phyloP scores from a whole-genome alignment of 2,113 vertebrate genomes.

The Echinops telfairi region DNA sequence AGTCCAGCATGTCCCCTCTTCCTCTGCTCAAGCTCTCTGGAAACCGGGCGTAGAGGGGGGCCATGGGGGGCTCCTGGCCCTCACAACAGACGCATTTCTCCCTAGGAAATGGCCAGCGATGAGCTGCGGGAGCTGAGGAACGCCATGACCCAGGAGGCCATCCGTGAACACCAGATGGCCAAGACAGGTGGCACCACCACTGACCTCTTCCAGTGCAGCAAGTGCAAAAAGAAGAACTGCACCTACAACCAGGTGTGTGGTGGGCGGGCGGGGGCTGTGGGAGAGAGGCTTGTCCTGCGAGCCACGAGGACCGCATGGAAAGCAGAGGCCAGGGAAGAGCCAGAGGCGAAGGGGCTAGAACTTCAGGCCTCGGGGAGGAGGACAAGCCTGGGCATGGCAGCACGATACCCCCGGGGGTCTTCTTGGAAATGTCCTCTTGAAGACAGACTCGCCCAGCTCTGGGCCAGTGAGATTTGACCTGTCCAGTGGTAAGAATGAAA shows the following conservation, averaged over 20 bases:
- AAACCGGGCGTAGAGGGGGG: background rate
- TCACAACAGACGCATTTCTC: conserved; percentile 10
- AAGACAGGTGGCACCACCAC: conserved; percentile 96
- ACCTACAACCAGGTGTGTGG: conserved; percentile 93
- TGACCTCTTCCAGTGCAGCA: conserved; percentile 96
- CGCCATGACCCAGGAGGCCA: conserved; percentile 96
- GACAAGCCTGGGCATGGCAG: background rate
- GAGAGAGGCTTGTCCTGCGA: background rate
- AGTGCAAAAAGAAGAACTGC: conserved; percentile 98
- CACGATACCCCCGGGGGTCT: background rate
- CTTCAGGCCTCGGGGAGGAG: background rate
- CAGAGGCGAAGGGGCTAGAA: too few species aligned
- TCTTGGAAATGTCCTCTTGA: background rate
- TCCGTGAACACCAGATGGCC: conserved; percentile 99
- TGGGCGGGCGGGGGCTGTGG: fast-evolving
- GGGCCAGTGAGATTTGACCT: background rate
- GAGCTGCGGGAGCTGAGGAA: conserved; percentile 96
- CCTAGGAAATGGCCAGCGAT: conserved; percentile 98
- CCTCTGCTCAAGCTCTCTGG: background rate
- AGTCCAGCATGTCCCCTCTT: background rate
- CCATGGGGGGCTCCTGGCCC: background rate
- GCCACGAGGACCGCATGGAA: fast-evolving
- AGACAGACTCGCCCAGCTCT: background rate
- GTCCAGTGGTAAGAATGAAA: background rate
- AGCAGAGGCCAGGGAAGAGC: background rate